Base-by-base conservation (phyloP, 2,888 invertebrate genomes). In the Galerucella pusilla region DNA sequence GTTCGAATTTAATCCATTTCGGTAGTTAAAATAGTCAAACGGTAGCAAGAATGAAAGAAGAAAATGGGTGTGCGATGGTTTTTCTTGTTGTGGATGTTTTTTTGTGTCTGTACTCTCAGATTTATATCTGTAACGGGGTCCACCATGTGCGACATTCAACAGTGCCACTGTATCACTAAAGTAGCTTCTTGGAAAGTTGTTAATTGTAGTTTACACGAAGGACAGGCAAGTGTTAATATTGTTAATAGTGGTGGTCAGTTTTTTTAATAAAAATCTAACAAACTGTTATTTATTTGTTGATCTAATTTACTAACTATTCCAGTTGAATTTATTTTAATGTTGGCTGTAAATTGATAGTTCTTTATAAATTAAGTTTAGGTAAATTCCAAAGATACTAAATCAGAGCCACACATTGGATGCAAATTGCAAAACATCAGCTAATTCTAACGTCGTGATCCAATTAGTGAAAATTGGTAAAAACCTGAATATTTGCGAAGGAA, bases 181-280 rank as follows among this genome's bases (percentile, higher is more conserved):
- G 88, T 89, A 45, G 90, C 90, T 64, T 86, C 85, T 66, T 92
- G 92, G 92, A 90, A 90, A 82, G 89, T 88, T 81, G 89, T 93
- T 83, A 92, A 92, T 88, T 93, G 93, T 86, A 90, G 91, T 81
- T 89, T 93, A 82, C 88, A 88, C 77, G 86, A 86, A 74, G 88
- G 89, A 84, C 90, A 92, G 91, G 93, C 92, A 90, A 89, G 88
- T 87, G 80, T 49, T 1, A 4, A 46, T 49, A 49, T 49, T 49
- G 12, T 14, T 12, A 14, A 49, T 12, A 49, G 5, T 49, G 1
- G 4, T 42, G 7, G 35, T 42, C 35, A 42, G 35, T 42, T 42
- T 42, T 42, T 35, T 42, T 42, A 6, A 35, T 42, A 9, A 42
- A 5, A 42, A 42, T 42, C 35, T 42, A 42, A 42, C 35, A 42